Evolutionary conservation across 2,888 invertebrate genomes (phyloP).

Genomic region (Andrena dorsata): DNA sequence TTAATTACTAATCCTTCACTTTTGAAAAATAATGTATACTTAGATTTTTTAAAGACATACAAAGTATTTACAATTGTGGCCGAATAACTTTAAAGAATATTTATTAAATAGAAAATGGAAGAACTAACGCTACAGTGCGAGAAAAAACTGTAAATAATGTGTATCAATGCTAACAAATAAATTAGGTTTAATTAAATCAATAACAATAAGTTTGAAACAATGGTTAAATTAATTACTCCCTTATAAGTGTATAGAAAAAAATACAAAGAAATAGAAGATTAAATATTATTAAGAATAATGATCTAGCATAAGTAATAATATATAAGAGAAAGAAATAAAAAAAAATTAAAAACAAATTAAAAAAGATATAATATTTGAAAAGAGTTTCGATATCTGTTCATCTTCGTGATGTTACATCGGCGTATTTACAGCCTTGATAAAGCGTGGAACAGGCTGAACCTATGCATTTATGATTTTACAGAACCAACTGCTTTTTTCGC

Average conservation of each 20-base stretch:
- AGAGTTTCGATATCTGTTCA: background rate
- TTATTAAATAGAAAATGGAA: constrained; percentile 15
- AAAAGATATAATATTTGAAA: background rate
- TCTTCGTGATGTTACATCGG: constrained; percentile 15
- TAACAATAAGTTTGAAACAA: background rate
- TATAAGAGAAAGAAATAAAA: background rate
- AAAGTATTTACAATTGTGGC: constrained; percentile 21
- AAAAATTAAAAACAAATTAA: background rate
- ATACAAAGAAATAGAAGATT: background rate
- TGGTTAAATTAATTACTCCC: background rate
- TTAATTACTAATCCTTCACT: too few species aligned
- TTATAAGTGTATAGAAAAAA: background rate
- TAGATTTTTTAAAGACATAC: constrained; percentile 19
- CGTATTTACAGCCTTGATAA: constrained; percentile 49
- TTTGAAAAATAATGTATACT: background rate
- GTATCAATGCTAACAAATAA: constrained; percentile 4
- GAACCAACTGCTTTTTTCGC: constrained; percentile 92
- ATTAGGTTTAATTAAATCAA: background rate
- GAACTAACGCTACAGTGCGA: background rate
- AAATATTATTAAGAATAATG: constrained; percentile 2
- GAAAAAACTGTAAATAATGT: constrained; percentile 12
- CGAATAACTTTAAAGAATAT: background rate
- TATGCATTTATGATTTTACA: constrained; percentile 64
- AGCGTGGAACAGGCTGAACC: background rate
- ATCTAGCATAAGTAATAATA: background rate